Percentiles rank a stretch among this genome's conserved stretches.
Conservation (phyloP, 2,797 vertebrate species). For the Lateolabrax maculatus region DNA sequence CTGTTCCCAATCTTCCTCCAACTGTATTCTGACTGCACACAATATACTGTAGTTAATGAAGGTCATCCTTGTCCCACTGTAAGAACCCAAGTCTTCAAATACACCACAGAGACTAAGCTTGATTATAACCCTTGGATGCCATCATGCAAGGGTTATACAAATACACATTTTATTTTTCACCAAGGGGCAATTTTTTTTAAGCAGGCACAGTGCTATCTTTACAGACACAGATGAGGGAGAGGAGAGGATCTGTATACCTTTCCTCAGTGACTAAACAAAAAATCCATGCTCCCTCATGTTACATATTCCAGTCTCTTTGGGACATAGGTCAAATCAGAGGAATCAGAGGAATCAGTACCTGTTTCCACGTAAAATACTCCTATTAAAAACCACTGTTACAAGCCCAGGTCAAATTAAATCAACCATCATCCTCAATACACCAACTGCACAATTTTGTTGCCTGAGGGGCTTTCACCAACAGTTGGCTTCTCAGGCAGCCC, state of each 20-base stretch:
- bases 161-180: neutral
- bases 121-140: conserved; percentile 18
- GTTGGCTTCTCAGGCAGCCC: neutral
- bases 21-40: conserved; percentile 54
- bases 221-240: neutral
- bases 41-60: conserved; percentile 45
- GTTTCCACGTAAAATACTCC: neutral
- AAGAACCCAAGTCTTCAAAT: conserved; percentile 32
- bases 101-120: conserved; percentile 7
- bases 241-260: neutral
- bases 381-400: conserved; percentile 5
- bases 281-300: neutral
- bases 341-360: neutral
- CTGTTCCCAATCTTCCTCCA: conserved; percentile 34
- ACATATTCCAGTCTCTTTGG: neutral
- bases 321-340: neutral
- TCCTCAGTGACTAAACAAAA: conserved; percentile 1
- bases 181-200: neutral
- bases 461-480: conserved; percentile 19
- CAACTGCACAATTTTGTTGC: neutral
- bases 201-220: neutral
- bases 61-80: conserved; percentile 39
- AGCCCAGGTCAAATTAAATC: conserved; percentile 15
- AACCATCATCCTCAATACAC: neutral
- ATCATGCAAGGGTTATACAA: no score